phyloP scores from a whole-genome alignment of 2,888 invertebrate species.

The Acleris cristana region DNA sequence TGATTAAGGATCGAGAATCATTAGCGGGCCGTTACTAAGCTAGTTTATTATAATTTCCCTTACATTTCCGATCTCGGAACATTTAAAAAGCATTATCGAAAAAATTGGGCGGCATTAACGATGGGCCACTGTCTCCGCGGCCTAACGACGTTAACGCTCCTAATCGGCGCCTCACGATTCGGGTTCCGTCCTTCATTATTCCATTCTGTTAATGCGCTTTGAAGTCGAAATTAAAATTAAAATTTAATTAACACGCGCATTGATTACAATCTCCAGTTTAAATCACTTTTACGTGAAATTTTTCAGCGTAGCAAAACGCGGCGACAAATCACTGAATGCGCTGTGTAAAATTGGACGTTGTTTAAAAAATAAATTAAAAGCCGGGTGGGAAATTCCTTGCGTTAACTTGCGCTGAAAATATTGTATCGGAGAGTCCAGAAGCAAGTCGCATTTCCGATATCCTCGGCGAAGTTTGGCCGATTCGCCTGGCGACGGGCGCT shows the following conservation, averaged over 20 bases:
- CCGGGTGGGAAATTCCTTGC: constrained; percentile 10
- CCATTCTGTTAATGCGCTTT: constrained; percentile 26
- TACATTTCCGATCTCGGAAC: constrained; percentile 53
- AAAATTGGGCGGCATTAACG: constrained; percentile 58
- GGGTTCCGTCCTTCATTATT: constrained; percentile 41
- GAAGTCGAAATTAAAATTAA: constrained; percentile 20
- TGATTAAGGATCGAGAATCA: constrained; percentile 36
- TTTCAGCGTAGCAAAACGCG: background rate
- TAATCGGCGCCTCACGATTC: constrained; percentile 70
- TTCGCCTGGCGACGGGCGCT: background rate
- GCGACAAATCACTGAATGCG: constrained; percentile 21
- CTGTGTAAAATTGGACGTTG: constrained; percentile 13
- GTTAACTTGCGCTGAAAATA: constrained; percentile 21
- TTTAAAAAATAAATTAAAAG: constrained; percentile 13
- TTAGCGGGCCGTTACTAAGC: constrained; percentile 33
- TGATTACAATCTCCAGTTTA: constrained; percentile 14
- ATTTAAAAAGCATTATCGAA: constrained; percentile 58
- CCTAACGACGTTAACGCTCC: constrained; percentile 71
- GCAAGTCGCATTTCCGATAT: constrained; percentile 17
- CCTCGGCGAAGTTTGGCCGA: constrained; percentile 13
- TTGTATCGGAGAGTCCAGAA: constrained; percentile 8
- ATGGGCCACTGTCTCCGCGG: constrained; percentile 57
- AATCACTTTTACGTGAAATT: constrained; percentile 8
- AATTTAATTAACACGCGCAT: constrained; percentile 32
- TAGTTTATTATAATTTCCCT: constrained; percentile 54